Evolutionary conservation across 2,888 invertebrate species (phyloP), one percentile per base, ranked within the genome.

Genomic region (Sisyra nigra): DNA sequence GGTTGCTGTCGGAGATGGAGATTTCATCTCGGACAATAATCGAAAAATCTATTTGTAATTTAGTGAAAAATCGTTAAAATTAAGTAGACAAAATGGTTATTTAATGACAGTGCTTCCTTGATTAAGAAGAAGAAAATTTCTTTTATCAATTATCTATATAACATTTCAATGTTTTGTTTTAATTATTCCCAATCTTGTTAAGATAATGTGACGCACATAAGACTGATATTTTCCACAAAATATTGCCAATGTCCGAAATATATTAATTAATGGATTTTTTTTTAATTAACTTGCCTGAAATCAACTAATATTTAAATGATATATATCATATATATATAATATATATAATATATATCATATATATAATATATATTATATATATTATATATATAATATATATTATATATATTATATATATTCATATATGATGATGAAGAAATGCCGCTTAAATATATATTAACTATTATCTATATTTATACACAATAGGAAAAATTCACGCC

Each of bases 181-280:
- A 32, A 32, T 11, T n/a, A 4, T 11, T n/a, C n/a, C n/a, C n/a
- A n/a, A n/a, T n/a, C n/a, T n/a, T n/a, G 36, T 11, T 37, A 37
- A 15, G 47, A 48, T 46, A 51, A 48, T 54, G 53, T 46, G 41
- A 41, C 41, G 40, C 31, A 40, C 19, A 60, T 60, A 61, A 62
- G 61, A 61, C 61, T 61, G 61, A 61, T 60, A 54, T 54, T 52
- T 52, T 59, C 58, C 31, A 31, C 13, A 38, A 41, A 41, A 59
- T 60, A 60, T 61, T 61, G 62, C 62, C 62, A 62, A 62, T 57
- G 60, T 54, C 54, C 59, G 59, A 57, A 59, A 24, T 18, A 41
- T 29, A 14, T 39, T 31, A 29, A 40, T 34, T 14, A 11, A 14
- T 14, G 17, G 18, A 18, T 39, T 39, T 24, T 39, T 19, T 39